Base-by-base conservation (phyloP, 2,888 invertebrate genomes). In the Sesia apiformis region DNA sequence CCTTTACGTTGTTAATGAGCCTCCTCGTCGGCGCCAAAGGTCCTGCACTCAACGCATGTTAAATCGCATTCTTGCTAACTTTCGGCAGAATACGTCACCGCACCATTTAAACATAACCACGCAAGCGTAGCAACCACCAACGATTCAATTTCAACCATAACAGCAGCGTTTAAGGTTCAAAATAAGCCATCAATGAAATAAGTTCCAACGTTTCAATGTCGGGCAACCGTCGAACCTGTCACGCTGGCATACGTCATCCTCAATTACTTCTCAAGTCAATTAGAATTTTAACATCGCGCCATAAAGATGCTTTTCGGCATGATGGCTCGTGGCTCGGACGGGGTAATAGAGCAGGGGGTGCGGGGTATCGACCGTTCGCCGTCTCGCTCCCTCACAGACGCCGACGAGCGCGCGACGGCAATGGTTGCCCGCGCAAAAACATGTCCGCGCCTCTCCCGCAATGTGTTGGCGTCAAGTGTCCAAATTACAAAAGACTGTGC, bases 391-490 rank as follows among this genome's bases (percentile, higher is more conserved):
- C 38, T 41, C 56, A 49, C 76, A 78, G 70, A 73, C 64, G 72
- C 67, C 65, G 53, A 57, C 61, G 57, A 60, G 63, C 72, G 66
- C 69, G 70, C 73, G 70, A 60, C 63, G 62, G 60, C 61, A 63
- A 56, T 59, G 65, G 55, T 56, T 66, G 73, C 74, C 6, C 39
- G 54, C 50, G 40, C 39, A 59, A 54, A 57, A 52, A 56, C 57
- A 60, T 63, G 63, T 57, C 60, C 60, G 58, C 57, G 63, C 52
- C 51, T 51, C 55, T 54, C 8, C 58, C 70, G 74, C 66, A 62
- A 80, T 80, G 76, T 76, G 69, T 57, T 71, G 76, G 68, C 77
- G 78, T 53, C 70, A 70, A 60, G 62, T 76, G 56, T 68, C 72
- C 55, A 76, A 70, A 67, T 56, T 74, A 43, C 72, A 74, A 60